Evolutionary conservation across 2,113 vertebrate genomes (phyloP).

Genomic region (Rhynchomys soricoides): DNA sequence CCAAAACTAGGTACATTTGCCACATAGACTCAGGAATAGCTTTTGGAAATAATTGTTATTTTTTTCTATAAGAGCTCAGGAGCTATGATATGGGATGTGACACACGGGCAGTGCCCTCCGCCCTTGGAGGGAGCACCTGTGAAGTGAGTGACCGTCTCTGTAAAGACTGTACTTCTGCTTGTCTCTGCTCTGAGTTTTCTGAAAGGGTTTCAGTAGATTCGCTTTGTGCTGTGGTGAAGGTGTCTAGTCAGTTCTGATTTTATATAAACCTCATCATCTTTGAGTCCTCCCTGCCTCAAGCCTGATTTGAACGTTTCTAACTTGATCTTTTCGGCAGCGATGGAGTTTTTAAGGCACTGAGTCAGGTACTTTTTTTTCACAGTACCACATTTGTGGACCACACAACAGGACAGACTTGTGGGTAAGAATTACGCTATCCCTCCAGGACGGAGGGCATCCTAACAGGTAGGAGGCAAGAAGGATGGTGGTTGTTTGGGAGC

Average conservation of each 20-base stretch:
- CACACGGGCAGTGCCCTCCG: background rate
- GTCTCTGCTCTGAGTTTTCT: background rate
- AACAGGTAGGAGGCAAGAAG: background rate
- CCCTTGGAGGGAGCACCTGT: background rate
- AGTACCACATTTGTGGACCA: background rate
- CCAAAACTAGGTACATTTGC: conserved; percentile 40
- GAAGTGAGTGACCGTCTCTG: conserved; percentile 15
- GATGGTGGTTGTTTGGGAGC: background rate
- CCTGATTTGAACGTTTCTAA: background rate
- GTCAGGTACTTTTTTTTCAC: conserved; percentile 18
- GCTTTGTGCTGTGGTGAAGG: conserved; percentile 35
- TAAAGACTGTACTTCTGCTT: conserved; percentile 22
- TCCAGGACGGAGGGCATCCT: background rate
- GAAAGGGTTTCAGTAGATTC: background rate
- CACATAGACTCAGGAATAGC: background rate
- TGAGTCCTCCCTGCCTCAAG: background rate
- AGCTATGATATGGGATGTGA: background rate
- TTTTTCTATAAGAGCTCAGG: conserved; percentile 43
- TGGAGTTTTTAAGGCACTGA: background rate
- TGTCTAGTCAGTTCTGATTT: conserved; percentile 45
- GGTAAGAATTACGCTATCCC: background rate
- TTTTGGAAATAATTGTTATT: conserved; percentile 47
- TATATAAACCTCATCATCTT: background rate
- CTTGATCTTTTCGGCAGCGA: conserved; percentile 52
- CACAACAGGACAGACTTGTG: background rate